Conservation (phyloP, 2,797 vertebrate species). For the Delichon dasypus region DNA sequence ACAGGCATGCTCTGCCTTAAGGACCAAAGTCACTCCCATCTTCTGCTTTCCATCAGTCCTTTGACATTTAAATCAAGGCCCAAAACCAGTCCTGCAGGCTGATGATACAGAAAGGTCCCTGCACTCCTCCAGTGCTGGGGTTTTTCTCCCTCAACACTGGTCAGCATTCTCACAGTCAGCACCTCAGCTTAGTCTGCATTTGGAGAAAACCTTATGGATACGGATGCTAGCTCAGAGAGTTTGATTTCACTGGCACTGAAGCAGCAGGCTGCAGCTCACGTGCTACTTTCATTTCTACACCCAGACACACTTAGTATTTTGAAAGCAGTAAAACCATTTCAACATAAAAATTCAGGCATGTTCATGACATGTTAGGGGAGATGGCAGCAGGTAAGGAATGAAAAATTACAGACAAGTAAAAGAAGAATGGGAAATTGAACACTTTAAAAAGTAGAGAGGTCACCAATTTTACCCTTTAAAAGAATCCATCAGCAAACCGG, state of each 20-base stretch:
- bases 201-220: neutral
- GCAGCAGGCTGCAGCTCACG: neutral
- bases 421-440: neutral
- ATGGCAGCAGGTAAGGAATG: neutral
- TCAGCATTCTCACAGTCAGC: neutral
- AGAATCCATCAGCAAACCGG: neutral
- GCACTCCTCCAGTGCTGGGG: neutral
- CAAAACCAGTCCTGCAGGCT: neutral
- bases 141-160: neutral
- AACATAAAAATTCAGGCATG: neutral
- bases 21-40: neutral
- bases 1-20: neutral
- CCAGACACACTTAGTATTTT: neutral
- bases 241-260: neutral
- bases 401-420: neutral
- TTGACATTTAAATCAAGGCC: conserved; percentile 11
- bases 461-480: neutral
- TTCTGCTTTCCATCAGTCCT: neutral
- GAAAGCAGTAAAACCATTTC: neutral
- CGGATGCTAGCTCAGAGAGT: neutral
- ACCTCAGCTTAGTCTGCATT: neutral
- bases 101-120: neutral
- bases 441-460: neutral
- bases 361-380: neutral
- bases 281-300: neutral